Percentiles rank a stretch among this genome's conserved stretches.
Conservation (phyloP, 2,113 vertebrate species). For the Alectura lathami region DNA sequence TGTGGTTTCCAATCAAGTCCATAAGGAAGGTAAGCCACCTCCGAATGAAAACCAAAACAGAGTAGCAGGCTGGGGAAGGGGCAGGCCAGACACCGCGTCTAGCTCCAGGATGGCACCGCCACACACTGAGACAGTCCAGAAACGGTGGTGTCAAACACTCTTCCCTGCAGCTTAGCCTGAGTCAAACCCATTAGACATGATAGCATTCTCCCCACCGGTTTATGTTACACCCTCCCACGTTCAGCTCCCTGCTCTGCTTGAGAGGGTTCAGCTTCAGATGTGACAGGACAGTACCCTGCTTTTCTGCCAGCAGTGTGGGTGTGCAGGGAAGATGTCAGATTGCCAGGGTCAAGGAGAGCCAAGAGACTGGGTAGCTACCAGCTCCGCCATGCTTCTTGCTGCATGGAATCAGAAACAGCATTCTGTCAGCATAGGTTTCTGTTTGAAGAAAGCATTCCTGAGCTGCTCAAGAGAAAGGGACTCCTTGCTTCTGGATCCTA, state of each 20-base stretch:
- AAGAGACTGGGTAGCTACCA: neutral
- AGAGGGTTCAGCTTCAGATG: neutral
- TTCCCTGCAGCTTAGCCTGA: neutral
- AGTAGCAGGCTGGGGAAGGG: neutral
- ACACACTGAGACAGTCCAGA: neutral
- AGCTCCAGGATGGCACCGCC: neutral
- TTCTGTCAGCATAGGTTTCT: neutral
- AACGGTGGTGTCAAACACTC: neutral
- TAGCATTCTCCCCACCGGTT: neutral
- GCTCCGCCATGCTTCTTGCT: neutral
- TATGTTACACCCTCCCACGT: neutral
- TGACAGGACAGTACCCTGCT: neutral
- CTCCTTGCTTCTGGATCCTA: neutral
- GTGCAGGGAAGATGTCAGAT: neutral
- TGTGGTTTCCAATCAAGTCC: neutral
- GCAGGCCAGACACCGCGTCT: fast-evolving
- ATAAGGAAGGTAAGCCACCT: neutral
- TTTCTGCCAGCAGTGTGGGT: neutral
- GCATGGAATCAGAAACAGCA: neutral
- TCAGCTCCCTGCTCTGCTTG: neutral
- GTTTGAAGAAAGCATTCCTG: fast-evolving
- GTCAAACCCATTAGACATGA: neutral
- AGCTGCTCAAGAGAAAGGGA: neutral
- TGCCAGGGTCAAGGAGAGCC: neutral
- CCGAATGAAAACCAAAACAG: neutral